Conservation (phyloP, 2,113 vertebrate genomes). For the Dipodomys stephensi region DNA sequence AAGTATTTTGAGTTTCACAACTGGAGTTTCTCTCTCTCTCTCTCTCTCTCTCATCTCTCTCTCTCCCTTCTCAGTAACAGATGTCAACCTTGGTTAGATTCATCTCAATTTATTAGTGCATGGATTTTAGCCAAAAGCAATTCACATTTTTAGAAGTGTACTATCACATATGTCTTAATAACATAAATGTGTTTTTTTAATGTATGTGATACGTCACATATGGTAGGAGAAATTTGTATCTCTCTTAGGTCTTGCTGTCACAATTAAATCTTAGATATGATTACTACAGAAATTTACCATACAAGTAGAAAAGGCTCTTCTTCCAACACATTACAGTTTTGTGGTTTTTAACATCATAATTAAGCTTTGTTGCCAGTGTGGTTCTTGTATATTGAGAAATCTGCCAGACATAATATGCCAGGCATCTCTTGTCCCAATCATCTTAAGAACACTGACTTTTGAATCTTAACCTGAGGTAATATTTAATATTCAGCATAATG, state of each 20-base stretch:
- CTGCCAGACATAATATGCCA: background rate
- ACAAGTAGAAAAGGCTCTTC: constrained; percentile 82
- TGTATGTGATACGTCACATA: constrained; percentile 88
- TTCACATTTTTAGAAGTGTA: constrained; percentile 86
- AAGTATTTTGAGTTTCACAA: constrained; percentile 78
- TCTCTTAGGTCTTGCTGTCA: constrained; percentile 84
- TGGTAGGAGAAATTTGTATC: constrained; percentile 85
- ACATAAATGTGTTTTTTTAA: constrained; percentile 85
- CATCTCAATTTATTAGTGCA: constrained; percentile 87
- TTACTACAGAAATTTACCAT: constrained; percentile 79
- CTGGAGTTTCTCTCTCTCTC: background rate
- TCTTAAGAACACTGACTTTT: constrained; percentile 53
- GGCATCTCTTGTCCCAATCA: constrained; percentile 28
- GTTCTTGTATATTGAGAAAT: constrained; percentile 54
- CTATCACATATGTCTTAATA: constrained; percentile 89
- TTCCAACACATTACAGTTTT: constrained; percentile 78
- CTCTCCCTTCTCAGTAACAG: constrained; percentile 71
- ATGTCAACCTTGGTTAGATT: constrained; percentile 87
- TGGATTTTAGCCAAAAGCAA: constrained; percentile 89
- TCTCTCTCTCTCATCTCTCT: constrained; percentile 30
- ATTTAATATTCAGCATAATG: constrained; percentile 68
- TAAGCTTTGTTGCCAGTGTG: constrained; percentile 50
- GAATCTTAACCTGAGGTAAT: constrained; percentile 64
- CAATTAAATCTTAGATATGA: constrained; percentile 80
- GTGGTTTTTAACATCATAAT: constrained; percentile 66